These are phyloP conservation scores for Volucella bombylans DNA, from an alignment of 2,888 invertebrate species.

Conservation along the genomic window DNA sequence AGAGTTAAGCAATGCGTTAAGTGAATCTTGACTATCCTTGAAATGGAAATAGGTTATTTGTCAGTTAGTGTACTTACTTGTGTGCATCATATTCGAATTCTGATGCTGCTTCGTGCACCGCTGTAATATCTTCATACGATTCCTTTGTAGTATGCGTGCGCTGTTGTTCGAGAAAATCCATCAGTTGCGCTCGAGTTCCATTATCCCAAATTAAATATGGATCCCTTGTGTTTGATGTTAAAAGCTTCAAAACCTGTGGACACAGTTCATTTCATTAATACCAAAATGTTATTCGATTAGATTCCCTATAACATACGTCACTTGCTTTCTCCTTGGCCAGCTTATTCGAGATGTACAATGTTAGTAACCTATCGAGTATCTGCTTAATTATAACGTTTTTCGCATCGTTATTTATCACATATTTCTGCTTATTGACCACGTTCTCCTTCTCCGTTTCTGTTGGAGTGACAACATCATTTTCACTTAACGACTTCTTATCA, in stretches of 20 bases:
- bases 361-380: slow-evolving; percentile 88
- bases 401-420: slow-evolving; percentile 79
- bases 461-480: slow-evolving; percentile 77
- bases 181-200: slow-evolving; percentile 95
- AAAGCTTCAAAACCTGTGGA: slow-evolving; percentile 90
- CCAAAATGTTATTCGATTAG: background rate
- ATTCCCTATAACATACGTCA: slow-evolving; percentile 84
- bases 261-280: background rate
- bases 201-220: slow-evolving; percentile 99
- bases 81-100: slow-evolving; percentile 82
- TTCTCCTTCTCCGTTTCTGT: slow-evolving; percentile 77
- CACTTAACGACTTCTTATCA: slow-evolving; percentile 76
- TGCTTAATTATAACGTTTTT: slow-evolving; percentile 86
- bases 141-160: slow-evolving; percentile 82
- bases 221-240: slow-evolving; percentile 98
- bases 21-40: too few relatives aligned
- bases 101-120: slow-evolving; percentile 79
- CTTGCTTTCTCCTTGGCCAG: slow-evolving; percentile 88
- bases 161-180: slow-evolving; percentile 92
- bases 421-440: slow-evolving; percentile 77
- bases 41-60: too few relatives aligned
- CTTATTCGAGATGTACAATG: slow-evolving; percentile 92
- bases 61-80: slow-evolving; percentile 77
- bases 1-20: too few relatives aligned
- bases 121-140: slow-evolving; percentile 80